A percentile compares a stretch with the other conserved stretches of the same genome.
Conservation (phyloP, 1,140 invertebrate genomes). For the Zophobas morio region DNA sequence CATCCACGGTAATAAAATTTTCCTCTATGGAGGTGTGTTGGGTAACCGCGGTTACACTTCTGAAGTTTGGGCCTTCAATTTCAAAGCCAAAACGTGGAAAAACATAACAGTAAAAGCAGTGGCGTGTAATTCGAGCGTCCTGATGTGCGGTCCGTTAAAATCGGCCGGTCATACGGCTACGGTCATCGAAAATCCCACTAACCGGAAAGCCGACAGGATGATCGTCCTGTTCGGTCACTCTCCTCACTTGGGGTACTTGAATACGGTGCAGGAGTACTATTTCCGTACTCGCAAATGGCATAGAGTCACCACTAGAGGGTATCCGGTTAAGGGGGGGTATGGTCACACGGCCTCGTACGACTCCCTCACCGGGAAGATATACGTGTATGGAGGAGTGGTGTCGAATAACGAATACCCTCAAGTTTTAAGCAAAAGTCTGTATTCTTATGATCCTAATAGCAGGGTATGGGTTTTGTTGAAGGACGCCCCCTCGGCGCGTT, state of each 20-base stretch:
- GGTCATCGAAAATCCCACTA: constrained; percentile 77
- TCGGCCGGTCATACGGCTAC: constrained; percentile 92
- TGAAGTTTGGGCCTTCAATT: constrained; percentile 88
- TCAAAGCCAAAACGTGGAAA: constrained; percentile 82
- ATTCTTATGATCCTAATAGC: constrained; percentile 86
- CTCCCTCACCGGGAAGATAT: constrained; percentile 83
- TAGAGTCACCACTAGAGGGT: constrained; percentile 85
- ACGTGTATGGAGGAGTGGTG: constrained; percentile 93
- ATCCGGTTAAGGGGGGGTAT: constrained; percentile 92
- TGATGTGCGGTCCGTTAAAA: constrained; percentile 76
- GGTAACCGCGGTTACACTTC: constrained; percentile 77
- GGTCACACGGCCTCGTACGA: constrained; percentile 92
- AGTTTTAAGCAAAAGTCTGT: constrained; percentile 84
- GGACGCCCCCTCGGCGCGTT: constrained; percentile 84
- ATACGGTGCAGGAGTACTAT: constrained; percentile 93
- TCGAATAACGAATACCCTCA: constrained; percentile 84
- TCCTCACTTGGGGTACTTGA: constrained; percentile 92
- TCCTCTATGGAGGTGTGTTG: constrained; percentile 91
- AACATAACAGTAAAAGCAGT: constrained; percentile 77
- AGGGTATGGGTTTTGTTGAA: constrained; percentile 85
- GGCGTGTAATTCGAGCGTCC: constrained; percentile 61
- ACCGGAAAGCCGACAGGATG: constrained; percentile 75
- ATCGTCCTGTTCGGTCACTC: constrained; percentile 96
- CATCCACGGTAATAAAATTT: constrained; percentile 87
- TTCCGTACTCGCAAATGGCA: constrained; percentile 88